phyloP scores from a whole-genome alignment of 2,888 invertebrate genomes.

The Cheilosia urbana region DNA sequence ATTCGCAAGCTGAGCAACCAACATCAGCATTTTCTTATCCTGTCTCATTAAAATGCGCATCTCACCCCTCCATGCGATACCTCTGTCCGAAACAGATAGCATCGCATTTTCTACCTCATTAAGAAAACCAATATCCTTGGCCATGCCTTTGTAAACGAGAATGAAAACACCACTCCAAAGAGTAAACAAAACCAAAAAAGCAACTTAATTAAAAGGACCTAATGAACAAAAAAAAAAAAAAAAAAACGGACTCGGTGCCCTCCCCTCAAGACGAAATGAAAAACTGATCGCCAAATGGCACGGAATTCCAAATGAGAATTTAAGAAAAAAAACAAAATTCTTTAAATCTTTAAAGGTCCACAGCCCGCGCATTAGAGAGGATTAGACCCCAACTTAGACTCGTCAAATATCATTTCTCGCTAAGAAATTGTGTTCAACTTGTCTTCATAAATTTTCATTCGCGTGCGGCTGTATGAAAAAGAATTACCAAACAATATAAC shows the following conservation, averaged over 20 bases:
- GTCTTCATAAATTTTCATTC: conserved; percentile 54
- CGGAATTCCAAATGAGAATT: conserved; percentile 34
- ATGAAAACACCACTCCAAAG: conserved; percentile 25
- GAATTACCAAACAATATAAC: conserved; percentile 35
- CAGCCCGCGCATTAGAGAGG: conserved; percentile 2
- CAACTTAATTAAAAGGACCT: conserved; percentile 62
- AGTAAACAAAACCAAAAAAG: conserved; percentile 39
- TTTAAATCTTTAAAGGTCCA: conserved; percentile 9
- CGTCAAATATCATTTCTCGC: conserved; percentile 24
- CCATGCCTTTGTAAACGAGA: background rate
- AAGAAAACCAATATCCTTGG: conserved; percentile 50
- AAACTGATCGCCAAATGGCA: conserved; percentile 15
- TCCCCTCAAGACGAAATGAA: background rate
- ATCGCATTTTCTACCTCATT: conserved; percentile 41
- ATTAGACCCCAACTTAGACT: conserved; percentile 21
- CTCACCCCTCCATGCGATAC: background rate
- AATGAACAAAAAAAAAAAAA: conserved; percentile 45
- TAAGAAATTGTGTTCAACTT: conserved; percentile 22
- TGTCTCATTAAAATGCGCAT: conserved; percentile 35
- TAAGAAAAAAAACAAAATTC: conserved; percentile 8
- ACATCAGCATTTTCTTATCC: background rate
- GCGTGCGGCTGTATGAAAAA: conserved; percentile 22
- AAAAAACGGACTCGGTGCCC: background rate
- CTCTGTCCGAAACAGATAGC: background rate
- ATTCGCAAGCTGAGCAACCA: background rate